Percentiles rank a stretch among this genome's conserved stretches.
phyloP scores from a whole-genome alignment of 92 coral and sea anemone species.

The Palythoa caribaeorum region DNA sequence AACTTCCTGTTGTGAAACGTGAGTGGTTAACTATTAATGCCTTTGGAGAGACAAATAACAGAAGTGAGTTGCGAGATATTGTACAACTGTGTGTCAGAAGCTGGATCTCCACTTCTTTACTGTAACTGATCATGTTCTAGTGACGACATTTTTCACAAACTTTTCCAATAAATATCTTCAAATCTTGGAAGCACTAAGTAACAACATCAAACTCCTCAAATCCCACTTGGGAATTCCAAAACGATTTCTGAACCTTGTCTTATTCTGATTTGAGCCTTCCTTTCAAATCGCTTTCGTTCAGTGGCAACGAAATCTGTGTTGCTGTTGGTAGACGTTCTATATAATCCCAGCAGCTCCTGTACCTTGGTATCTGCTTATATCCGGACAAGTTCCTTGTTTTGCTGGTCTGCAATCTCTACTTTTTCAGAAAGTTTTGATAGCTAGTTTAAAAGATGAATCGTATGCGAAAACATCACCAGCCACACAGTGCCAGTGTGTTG shows the following conservation, averaged over 20 bases:
- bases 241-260: too few species aligned
- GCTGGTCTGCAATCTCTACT: conserved; percentile 13
- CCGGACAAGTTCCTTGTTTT: conserved; percentile 64
- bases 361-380: conserved; percentile 72
- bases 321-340: conserved; percentile 57
- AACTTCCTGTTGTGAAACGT: background rate
- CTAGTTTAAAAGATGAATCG: background rate
- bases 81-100: conserved; percentile 41
- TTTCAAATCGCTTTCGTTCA: conserved; percentile 71
- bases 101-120: conserved; percentile 74
- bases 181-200: too few species aligned
- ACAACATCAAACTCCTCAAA: too few species aligned
- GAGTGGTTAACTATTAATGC: background rate
- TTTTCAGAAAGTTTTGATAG: conserved; percentile 36
- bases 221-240: too few species aligned
- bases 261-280: too few species aligned
- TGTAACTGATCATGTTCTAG: conserved; percentile 76
- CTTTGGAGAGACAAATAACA: conserved; percentile 1
- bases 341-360: conserved; percentile 45
- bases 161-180: conserved; percentile 57
- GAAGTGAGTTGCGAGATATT: conserved; percentile 50
- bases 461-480: background rate
- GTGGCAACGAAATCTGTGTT: conserved; percentile 66
- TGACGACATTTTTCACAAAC: conserved; percentile 64
- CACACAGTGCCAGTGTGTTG: too few species aligned